Evolutionary conservation across 2,113 vertebrate species (phyloP).

Genomic region (Apteryx mantelli): DNA sequence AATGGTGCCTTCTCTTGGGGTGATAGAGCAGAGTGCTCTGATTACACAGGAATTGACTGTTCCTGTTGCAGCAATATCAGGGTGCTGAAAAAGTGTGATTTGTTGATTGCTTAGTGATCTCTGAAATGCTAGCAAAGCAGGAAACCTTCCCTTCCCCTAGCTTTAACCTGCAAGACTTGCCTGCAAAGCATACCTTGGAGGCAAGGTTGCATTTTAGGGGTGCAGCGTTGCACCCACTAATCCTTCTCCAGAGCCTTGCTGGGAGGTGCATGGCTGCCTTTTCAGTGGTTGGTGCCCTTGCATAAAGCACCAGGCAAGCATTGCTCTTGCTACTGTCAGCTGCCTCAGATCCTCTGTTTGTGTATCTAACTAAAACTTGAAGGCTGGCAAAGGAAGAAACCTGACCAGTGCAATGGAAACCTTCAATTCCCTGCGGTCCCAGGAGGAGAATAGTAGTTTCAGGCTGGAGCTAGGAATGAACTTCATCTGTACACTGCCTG

Average conservation of each 20-base stretch:
- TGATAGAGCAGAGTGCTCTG: neutral
- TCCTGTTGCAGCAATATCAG: neutral
- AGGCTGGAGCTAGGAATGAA: constrained; percentile 52
- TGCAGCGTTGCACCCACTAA: neutral
- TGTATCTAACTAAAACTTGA: constrained; percentile 15
- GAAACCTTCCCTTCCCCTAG: neutral
- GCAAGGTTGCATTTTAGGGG: neutral
- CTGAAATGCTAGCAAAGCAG: neutral
- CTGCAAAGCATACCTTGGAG: neutral
- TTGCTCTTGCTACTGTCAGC: constrained; percentile 22
- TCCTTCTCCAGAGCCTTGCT: neutral
- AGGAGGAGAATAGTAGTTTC: constrained; percentile 35
- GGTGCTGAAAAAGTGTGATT: no score
- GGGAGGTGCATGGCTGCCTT: neutral
- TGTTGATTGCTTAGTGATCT: neutral
- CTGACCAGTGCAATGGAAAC: constrained; percentile 71
- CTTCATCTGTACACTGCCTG: neutral
- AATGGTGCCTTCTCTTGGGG: neutral
- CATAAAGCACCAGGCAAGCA: neutral
- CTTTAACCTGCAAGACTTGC: neutral
- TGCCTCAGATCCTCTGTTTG: constrained; percentile 8
- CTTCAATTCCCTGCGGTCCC: constrained; percentile 47
- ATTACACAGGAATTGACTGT: neutral
- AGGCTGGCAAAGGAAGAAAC: constrained; percentile 60
- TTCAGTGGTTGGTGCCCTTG: neutral